A percentile compares a stretch with the other conserved stretches of the same genome.
These are phyloP conservation scores for Torymus auratus DNA, from an alignment of 2,888 invertebrate species.

Conservation along the genomic window DNA sequence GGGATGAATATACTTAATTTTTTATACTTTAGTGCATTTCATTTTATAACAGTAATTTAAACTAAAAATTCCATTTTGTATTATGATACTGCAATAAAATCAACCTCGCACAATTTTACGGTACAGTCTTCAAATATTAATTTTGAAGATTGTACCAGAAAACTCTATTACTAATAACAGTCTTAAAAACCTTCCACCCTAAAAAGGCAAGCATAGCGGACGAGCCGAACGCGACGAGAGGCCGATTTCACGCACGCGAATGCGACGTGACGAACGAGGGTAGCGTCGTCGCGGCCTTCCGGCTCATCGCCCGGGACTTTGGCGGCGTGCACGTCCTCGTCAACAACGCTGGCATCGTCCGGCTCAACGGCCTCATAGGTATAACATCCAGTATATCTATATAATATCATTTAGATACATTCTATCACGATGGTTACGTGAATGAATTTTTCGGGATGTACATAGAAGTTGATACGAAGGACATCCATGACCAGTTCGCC, in stretches of 20 bases:
- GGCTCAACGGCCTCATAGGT: constrained; percentile 37
- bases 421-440: background rate
- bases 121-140: no score
- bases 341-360: constrained; percentile 72
- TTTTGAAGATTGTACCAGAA: no score
- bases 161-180: no score
- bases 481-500: constrained; percentile 54
- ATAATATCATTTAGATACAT: no score
- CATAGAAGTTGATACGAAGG: constrained; percentile 29
- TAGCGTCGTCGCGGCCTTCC: constrained; percentile 68
- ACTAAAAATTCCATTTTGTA: no score
- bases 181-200: background rate
- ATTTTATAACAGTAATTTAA: no score
- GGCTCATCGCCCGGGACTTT: constrained; percentile 68
- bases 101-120: no score
- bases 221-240: constrained; percentile 51
- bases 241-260: constrained; percentile 69
- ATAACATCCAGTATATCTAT: background rate
- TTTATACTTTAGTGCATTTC: background rate
- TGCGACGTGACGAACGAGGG: constrained; percentile 71
- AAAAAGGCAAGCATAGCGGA: constrained; percentile 12
- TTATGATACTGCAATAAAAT: no score
- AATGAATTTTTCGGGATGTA: no score
- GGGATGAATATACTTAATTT: background rate
- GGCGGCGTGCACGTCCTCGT: constrained; percentile 72